A percentile compares a stretch with the other conserved stretches of the same genome.
Evolutionary conservation across 2,113 vertebrate species (phyloP).

Genomic region (Spea bombifrons): DNA sequence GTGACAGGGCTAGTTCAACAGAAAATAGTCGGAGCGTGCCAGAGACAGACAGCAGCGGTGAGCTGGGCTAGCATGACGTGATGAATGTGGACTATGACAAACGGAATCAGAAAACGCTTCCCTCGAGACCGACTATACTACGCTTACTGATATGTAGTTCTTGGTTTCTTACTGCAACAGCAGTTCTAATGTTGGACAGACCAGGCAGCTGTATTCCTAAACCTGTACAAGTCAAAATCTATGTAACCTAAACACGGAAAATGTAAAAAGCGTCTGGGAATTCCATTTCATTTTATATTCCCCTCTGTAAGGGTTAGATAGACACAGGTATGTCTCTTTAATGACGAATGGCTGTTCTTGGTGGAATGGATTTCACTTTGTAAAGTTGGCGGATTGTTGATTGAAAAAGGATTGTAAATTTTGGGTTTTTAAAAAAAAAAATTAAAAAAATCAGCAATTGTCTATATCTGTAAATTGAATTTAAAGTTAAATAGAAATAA

Average conservation of each 20-base stretch:
- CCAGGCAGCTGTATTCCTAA: constrained; percentile 77
- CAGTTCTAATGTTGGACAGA: constrained; percentile 80
- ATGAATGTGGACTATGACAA: constrained; percentile 91
- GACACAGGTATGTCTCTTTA: constrained; percentile 70
- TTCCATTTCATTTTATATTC: constrained; percentile 76
- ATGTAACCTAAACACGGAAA: constrained; percentile 81
- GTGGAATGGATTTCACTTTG: constrained; percentile 52
- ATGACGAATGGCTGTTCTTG: constrained; percentile 73
- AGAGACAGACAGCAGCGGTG: constrained; percentile 68
- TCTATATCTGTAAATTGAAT: too few species aligned
- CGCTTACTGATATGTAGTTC: constrained; percentile 81
- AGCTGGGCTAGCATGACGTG: constrained; percentile 83
- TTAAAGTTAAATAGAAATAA: too few species aligned
- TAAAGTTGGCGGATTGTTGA: constrained; percentile 47
- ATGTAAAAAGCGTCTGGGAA: constrained; percentile 76
- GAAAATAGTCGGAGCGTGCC: constrained; percentile 86
- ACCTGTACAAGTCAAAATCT: constrained; percentile 83
- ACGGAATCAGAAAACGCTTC: constrained; percentile 84
- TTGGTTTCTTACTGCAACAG: constrained; percentile 79
- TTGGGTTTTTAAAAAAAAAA: too few species aligned
- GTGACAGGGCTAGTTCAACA: constrained; percentile 85
- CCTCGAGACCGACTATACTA: constrained; percentile 75
- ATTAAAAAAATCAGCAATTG: too few species aligned
- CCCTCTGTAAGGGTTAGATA: constrained; percentile 76
- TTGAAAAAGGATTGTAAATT: too few species aligned